Evolutionary conservation across 2,888 invertebrate species (phyloP).

Genomic region (Macaria liturata): DNA sequence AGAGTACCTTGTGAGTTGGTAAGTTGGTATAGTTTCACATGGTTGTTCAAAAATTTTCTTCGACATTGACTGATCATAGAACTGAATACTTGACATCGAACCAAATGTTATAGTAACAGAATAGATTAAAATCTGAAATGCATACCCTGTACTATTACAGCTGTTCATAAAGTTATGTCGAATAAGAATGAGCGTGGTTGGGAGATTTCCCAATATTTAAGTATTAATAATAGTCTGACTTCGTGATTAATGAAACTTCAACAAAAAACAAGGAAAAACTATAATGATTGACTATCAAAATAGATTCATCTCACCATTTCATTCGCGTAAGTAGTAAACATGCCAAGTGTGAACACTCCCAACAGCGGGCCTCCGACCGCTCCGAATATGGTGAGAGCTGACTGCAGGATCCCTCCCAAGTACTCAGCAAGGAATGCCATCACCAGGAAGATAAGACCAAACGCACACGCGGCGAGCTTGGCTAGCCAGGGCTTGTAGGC

Average conservation of each 20-base stretch:
- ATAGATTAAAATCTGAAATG: too few relatives aligned
- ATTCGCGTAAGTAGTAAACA: constrained; percentile 89
- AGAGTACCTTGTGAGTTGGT: too few relatives aligned
- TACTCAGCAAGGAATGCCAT: constrained; percentile 92
- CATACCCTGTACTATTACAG: background rate
- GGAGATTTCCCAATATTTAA: too few relatives aligned
- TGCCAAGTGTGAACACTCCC: constrained; percentile 92
- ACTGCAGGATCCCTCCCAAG: constrained; percentile 92
- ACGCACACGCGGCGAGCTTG: constrained; percentile 88
- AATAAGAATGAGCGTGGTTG: background rate
- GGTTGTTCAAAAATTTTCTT: too few relatives aligned
- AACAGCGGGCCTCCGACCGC: constrained; percentile 94
- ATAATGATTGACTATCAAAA: too few relatives aligned
- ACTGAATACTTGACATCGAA: too few relatives aligned
- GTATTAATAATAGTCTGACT: too few relatives aligned
- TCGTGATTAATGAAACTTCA: too few relatives aligned
- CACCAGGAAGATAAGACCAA: constrained; percentile 89
- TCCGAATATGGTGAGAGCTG: constrained; percentile 92
- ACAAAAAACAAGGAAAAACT: too few relatives aligned
- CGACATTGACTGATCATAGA: too few relatives aligned
- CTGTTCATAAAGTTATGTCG: background rate
- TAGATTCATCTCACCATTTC: constrained; percentile 76
- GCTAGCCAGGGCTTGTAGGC: constrained; percentile 78
- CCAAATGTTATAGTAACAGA: too few relatives aligned
- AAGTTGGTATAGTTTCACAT: too few relatives aligned